Percentiles rank a stretch among this genome's conserved stretches.
These are phyloP conservation scores for Zaprionus nigranus DNA, from an alignment of 1,140 invertebrate species.

Conservation along the genomic window DNA sequence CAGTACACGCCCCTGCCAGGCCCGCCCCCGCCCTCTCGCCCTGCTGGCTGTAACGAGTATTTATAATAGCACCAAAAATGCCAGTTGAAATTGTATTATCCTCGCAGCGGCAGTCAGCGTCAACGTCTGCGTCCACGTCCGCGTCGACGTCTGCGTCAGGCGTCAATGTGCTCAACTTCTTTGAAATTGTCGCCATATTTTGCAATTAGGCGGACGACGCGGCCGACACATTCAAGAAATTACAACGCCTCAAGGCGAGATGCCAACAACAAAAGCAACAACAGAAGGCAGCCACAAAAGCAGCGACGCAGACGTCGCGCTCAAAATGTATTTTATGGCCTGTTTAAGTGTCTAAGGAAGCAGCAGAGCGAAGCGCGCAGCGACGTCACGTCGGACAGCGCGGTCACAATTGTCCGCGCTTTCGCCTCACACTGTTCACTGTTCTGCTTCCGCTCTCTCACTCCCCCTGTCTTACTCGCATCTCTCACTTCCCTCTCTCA, in stretches of 20 bases:
- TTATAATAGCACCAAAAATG: conserved; percentile 68
- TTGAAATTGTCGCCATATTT: conserved; percentile 81
- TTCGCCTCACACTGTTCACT: conserved; percentile 2
- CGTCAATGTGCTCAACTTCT: conserved; percentile 77
- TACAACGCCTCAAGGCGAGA: conserved; percentile 68
- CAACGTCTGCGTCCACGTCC: conserved; percentile 14
- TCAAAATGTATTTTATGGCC: conserved; percentile 78
- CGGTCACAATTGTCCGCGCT: conserved; percentile 27
- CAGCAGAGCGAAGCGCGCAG: background rate
- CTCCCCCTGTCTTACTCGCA: no score
- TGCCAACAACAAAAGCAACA: conserved; percentile 55
- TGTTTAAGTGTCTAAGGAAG: conserved; percentile 70
- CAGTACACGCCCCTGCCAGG: background rate
- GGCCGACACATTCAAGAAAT: conserved; percentile 78
- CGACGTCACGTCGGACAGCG: conserved; percentile 9
- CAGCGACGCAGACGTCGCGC: conserved; percentile 44
- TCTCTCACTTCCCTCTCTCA: no score
- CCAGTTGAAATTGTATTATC: conserved; percentile 83
- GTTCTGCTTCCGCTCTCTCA: background rate
- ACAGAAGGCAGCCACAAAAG: conserved; percentile 25
- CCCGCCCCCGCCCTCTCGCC: background rate
- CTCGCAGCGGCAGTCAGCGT: conserved; percentile 43
- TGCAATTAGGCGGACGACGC: conserved; percentile 68
- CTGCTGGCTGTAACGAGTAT: conserved; percentile 35
- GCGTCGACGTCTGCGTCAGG: conserved; percentile 17